phyloP scores from a whole-genome alignment of 1,140 invertebrate genomes.

The Phenacoccus solenopsis region DNA sequence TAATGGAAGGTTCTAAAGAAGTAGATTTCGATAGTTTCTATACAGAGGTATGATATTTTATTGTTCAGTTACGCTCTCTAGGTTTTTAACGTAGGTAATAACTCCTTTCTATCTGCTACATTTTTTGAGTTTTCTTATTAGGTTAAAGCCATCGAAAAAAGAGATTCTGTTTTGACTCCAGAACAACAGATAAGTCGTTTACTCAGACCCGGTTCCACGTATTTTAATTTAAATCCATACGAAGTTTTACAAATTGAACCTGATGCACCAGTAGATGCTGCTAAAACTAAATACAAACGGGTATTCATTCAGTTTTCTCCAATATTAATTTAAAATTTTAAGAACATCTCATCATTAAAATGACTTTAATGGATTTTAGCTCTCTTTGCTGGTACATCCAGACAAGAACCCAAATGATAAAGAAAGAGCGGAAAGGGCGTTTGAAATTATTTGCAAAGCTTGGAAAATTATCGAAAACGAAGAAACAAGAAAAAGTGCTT shows the following conservation, averaged over 20 bases:
- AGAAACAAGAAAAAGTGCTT: constrained; percentile 82
- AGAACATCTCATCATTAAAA: background rate
- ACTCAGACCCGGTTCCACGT: constrained; percentile 82
- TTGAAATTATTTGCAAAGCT: constrained; percentile 88
- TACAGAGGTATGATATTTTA: constrained; percentile 18
- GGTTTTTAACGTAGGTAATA: background rate
- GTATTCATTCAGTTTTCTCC: constrained; percentile 32
- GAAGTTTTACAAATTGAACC: constrained; percentile 92
- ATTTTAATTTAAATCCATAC: constrained; percentile 93
- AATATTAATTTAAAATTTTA: background rate
- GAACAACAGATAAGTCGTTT: constrained; percentile 91
- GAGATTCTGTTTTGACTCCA: constrained; percentile 78
- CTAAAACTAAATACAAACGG: constrained; percentile 92
- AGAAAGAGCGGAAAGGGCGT: constrained; percentile 85
- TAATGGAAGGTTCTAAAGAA: constrained; percentile 24
- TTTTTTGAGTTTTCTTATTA: constrained; percentile 32
- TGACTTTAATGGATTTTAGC: constrained; percentile 38
- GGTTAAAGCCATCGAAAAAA: constrained; percentile 91
- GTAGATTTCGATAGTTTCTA: constrained; percentile 29
- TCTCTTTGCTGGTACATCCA: constrained; percentile 96
- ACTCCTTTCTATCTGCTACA: background rate
- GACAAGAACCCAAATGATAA: constrained; percentile 95
- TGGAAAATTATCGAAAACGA: constrained; percentile 95
- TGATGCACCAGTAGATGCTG: constrained; percentile 71
- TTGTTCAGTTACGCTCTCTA: background rate